Percentiles rank a stretch among this genome's conserved stretches.
Evolutionary conservation across 2,888 invertebrate species (phyloP).

Genomic region (Brenthis hecate): DNA sequence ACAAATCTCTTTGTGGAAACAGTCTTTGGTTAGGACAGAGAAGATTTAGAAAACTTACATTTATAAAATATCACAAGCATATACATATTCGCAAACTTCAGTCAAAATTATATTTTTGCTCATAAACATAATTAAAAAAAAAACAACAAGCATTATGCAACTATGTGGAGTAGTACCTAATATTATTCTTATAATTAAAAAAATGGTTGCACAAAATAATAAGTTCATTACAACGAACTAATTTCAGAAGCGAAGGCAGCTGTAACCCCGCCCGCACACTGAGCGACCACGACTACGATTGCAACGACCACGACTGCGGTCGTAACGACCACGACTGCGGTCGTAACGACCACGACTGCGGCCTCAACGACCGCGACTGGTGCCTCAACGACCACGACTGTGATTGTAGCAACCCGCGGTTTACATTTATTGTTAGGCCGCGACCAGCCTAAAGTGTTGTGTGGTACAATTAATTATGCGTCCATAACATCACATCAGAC

Average conservation of each 20-base stretch:
- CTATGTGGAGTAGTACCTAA: conserved; percentile 24
- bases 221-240: no score
- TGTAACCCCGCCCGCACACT: conserved; percentile 3
- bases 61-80: conserved; percentile 79
- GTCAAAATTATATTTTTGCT: conserved; percentile 44
- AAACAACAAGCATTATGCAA: conserved; percentile 32
- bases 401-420: no score
- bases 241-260: conserved; percentile 18
- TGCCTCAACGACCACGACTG: no score
- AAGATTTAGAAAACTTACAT: conserved; percentile 73
- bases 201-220: background rate
- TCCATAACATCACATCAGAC: no score
- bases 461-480: no score
- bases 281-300: no score
- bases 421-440: no score
- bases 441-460: no score
- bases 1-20: conserved; percentile 66
- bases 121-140: conserved; percentile 21
- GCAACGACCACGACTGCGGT: no score
- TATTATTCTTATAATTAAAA: conserved; percentile 26
- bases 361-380: no score
- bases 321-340: no score
- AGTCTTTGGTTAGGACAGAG: conserved; percentile 81
- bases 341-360: no score
- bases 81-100: conserved; percentile 48